These are phyloP conservation scores for Argya squamiceps DNA, from an alignment of 2,797 vertebrate species.

Conservation along the genomic window DNA sequence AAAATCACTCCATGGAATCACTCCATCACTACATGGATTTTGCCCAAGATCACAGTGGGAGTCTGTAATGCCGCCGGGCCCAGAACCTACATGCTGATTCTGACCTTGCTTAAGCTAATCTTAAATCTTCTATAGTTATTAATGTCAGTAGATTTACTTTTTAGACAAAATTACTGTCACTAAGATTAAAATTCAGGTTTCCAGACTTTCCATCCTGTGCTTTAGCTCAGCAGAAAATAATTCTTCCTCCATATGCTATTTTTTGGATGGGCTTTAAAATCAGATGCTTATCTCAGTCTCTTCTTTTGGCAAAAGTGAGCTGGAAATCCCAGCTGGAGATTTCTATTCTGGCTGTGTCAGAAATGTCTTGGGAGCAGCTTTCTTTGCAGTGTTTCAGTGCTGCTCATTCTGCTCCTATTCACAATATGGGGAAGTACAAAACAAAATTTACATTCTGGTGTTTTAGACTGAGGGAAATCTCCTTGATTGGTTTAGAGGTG, in stretches of 20 bases:
- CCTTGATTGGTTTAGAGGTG: not conserved
- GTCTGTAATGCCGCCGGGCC: not conserved
- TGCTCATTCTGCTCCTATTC: slow-evolving; percentile 28
- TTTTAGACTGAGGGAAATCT: not conserved
- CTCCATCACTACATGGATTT: slow-evolving; percentile 39
- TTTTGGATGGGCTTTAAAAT: slow-evolving; percentile 47
- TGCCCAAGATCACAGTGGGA: slow-evolving; percentile 50
- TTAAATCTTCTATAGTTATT: slow-evolving; percentile 42
- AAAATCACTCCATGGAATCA: slow-evolving; percentile 57
- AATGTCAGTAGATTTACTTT: slow-evolving; percentile 55
- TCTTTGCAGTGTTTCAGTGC: not conserved
- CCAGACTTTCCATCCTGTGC: slow-evolving; percentile 21
- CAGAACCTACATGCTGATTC: slow-evolving; percentile 50
- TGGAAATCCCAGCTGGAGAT: slow-evolving; percentile 47
- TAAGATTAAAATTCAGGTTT: slow-evolving; percentile 22
- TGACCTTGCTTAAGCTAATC: slow-evolving; percentile 41
- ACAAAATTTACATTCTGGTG: not conserved
- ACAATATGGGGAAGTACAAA: not conserved
- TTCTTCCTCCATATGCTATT: slow-evolving; percentile 38
- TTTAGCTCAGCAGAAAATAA: slow-evolving; percentile 55
- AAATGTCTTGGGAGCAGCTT: slow-evolving; percentile 22
- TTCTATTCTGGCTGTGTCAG: slow-evolving; percentile 32
- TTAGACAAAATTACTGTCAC: slow-evolving; percentile 12
- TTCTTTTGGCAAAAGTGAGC: slow-evolving; percentile 39
- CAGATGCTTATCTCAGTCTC: slow-evolving; percentile 47